Evolutionary conservation across 1,140 invertebrate genomes (phyloP), one percentile per base, ranked within the genome.

Genomic region (Cotesia vestalis): DNA sequence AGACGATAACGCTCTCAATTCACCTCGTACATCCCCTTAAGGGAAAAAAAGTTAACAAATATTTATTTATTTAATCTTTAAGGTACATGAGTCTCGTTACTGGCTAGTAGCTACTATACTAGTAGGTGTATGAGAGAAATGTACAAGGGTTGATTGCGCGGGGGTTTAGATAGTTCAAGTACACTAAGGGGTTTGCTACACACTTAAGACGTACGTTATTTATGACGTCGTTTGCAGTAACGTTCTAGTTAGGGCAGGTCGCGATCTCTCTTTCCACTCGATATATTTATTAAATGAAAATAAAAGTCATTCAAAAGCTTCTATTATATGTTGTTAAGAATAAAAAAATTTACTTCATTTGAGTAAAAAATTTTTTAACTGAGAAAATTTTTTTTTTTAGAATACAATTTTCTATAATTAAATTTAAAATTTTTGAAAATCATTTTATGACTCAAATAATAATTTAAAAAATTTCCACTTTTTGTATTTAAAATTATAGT

Each of bases 131-230:
- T 17, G 60, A 64, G 51, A 60, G 51, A 66, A 60, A 34, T 38
- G 51, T 55, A 63, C 69, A 72, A 72, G 71, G 71, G 59, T 73
- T 63, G 71, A 73, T 73, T 72, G 63, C 20, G n/a, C 61, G 61
- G 40, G 55, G 63, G 57, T 40, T 51, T 17, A 70, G 4, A 51
- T 40, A 9, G 46, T 68, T 74, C 73, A 73, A 74, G 69, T 46
- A 46, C 40, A 46, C 40, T 11, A 52, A 53, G 63, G 40, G 55
- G 74, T 63, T 75, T 76, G 66, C 78, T 79, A 72, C 77, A 80
- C 79, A 82, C 79, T 86, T 84, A 85, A 83, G 80, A 78, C 74
- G 79, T 85, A 78, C 74, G 79, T 85, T 86, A 86, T 86, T 86
- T 86, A 85, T 78, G 81, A 77, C 77, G 79, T 76, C 79, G 80